Conservation (phyloP, 2,888 invertebrate species). For the Anaspis maculata region DNA sequence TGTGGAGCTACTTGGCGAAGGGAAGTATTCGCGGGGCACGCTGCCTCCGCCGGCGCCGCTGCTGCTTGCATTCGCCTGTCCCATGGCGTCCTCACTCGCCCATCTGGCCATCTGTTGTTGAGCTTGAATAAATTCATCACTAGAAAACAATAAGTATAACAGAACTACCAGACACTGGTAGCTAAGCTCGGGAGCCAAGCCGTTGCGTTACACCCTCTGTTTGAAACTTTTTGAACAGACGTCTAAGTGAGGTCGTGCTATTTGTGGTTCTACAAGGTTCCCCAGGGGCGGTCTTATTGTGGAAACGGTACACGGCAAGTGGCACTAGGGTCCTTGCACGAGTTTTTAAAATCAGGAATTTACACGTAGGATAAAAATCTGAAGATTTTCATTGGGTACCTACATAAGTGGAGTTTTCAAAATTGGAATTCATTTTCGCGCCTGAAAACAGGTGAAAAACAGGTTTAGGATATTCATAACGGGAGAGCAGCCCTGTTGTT, state of each 20-base stretch:
- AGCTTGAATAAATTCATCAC: constrained; percentile 96
- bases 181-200: constrained; percentile 10
- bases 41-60: constrained; percentile 41
- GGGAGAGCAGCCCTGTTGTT: no score
- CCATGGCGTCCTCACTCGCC: constrained; percentile 75
- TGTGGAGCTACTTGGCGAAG: constrained; percentile 48
- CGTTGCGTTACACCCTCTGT: background rate
- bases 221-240: background rate
- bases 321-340: no score
- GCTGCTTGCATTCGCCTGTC: constrained; percentile 39
- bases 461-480: no score
- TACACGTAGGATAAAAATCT: no score
- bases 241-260: background rate
- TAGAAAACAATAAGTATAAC: constrained; percentile 81
- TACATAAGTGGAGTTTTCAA: no score
- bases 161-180: constrained; percentile 48
- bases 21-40: constrained; percentile 50
- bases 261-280: no score
- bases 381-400: no score
- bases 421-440: no score
- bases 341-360: no score
- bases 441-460: no score
- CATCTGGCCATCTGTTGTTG: constrained; percentile 93
- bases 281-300: no score
- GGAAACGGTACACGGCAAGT: no score